phyloP scores from a whole-genome alignment of 2,888 invertebrate species.

The Spodoptera exigua region DNA sequence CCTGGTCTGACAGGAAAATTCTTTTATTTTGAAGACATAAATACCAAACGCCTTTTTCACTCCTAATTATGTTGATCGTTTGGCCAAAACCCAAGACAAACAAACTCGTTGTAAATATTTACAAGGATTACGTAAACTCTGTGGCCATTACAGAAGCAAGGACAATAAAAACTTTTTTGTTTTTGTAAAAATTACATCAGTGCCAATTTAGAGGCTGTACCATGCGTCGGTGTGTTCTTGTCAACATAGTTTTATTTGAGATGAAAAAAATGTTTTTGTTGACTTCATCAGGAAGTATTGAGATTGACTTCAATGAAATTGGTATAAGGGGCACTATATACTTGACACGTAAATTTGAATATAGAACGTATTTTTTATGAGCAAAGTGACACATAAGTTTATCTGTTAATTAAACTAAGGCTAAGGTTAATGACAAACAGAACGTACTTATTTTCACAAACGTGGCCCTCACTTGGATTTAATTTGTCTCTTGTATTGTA shows the following conservation, averaged over 20 bases:
- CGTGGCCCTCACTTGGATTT: too few relatives aligned
- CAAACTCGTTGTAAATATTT: conserved; percentile 4
- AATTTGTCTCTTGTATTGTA: too few relatives aligned
- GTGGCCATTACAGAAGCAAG: neutral
- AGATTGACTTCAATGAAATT: too few relatives aligned
- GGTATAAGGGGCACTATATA: too few relatives aligned
- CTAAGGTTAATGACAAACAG: too few relatives aligned
- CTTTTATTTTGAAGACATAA: too few relatives aligned
- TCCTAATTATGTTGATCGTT: neutral
- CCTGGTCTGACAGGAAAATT: too few relatives aligned
- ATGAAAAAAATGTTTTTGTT: conserved; percentile 1
- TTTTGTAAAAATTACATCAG: neutral
- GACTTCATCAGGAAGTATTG: neutral
- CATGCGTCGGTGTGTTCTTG: conserved; percentile 1
- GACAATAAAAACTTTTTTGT: conserved; percentile 1
- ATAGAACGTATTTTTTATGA: too few relatives aligned
- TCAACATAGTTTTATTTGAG: neutral
- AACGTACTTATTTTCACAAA: too few relatives aligned
- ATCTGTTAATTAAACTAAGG: too few relatives aligned
- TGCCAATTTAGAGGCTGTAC: conserved; percentile 7
- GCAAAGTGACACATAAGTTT: too few relatives aligned
- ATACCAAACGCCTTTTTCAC: neutral
- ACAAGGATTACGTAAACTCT: neutral
- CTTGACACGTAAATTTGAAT: too few relatives aligned
- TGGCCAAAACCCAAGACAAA: neutral